Evolutionary conservation across 2,797 vertebrate genomes (phyloP).

Genomic region (Amblyopsis hoosieri): DNA sequence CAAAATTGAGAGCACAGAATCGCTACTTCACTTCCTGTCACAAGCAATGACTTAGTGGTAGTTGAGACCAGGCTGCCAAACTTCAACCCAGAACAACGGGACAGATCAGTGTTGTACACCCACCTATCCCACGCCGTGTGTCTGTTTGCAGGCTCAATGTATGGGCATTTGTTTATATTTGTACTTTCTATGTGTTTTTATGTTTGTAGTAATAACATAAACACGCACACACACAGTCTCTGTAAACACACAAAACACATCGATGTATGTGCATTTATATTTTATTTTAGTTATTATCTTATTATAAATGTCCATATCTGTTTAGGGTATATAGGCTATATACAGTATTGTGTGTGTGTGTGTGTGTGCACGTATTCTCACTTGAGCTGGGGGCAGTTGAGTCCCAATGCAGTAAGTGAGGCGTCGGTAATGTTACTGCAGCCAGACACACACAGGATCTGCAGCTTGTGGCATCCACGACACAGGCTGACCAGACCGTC

Average conservation of each 20-base stretch:
- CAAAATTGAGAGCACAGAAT: not conserved
- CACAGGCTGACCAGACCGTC: conserved; percentile 90
- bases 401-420: conserved; percentile 88
- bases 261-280: too few relatives aligned
- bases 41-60: not conserved
- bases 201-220: too few relatives aligned
- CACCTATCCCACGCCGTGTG: not conserved
- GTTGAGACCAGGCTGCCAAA: not conserved
- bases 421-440: conserved; percentile 91
- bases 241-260: too few relatives aligned
- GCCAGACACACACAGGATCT: conserved; percentile 90
- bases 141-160: not conserved
- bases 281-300: too few relatives aligned
- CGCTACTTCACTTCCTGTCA: not conserved
- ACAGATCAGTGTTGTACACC: not conserved
- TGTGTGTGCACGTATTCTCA: conserved; percentile 64
- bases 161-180: too few relatives aligned
- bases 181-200: too few relatives aligned
- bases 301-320: too few relatives aligned
- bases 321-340: too few relatives aligned
- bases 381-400: conserved; percentile 91
- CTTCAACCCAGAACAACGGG: not conserved
- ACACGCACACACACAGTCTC: too few relatives aligned
- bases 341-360: not conserved
- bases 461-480: conserved; percentile 87